Evolutionary conservation across 2,113 vertebrate species (phyloP), one percentile per base, ranked within the genome.

Genomic region (Cettia cetti): DNA sequence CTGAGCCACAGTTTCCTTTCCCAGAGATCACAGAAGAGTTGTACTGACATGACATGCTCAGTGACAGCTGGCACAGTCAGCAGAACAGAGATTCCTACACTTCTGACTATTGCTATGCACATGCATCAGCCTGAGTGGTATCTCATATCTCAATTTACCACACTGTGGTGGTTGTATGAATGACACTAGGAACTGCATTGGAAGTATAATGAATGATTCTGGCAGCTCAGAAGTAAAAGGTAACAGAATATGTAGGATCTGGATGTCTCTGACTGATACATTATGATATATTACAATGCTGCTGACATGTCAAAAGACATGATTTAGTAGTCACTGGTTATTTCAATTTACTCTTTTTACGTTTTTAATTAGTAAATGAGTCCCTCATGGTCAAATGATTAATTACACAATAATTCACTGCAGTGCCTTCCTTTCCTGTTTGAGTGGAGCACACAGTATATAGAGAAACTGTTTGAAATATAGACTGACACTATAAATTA

Each of bases 321-420:
- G 97, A 99, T 98, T 98, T 98, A 99, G 97, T 98, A 97, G 98
- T 98, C 98, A 97, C 95, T 96, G 97, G 96, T 98, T 98, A 97
- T 98, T 99, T 98, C 98, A 98, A 98, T 99, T 98, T 97, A 96
- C 92, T 98, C 97, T 98, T 98, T 98, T 98, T 98, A 97, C 95
- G 71, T 98, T 99, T 99, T 98, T 99, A 99, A 99, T 99, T 99
- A 99, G 99, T 98, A 99, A 99, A 99, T 98, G 98, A 99, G 97
- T 98, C 97, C 96, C 98, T 98, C 97, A 97, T 98, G 98, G 98
- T 98, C 96, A 84, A 98, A 98, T 99, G 98, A 99, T 99, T 99
- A 98, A 99, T 99, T 98, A 93, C 94, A 96, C 97, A 97, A 97
- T 98, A 98, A 98, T 97, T 97, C 98, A 98, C 93, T 95, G 93